These are phyloP conservation scores for Masnerella sp. DNA, from an alignment of 2,888 invertebrate genomes.

Conservation along the genomic window DNA sequence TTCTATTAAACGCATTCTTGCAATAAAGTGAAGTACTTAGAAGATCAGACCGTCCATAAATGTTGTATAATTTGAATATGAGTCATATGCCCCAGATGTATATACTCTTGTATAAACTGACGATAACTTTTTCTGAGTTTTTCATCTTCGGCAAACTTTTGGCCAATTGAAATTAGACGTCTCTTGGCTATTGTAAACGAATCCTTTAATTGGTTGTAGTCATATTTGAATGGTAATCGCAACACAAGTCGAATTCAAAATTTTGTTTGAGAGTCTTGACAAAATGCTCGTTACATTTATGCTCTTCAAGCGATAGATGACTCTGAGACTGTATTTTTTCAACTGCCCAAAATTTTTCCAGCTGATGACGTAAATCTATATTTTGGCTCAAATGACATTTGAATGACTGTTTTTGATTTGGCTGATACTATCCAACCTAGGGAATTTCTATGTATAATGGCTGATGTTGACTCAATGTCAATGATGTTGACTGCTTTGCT, in stretches of 20 bases:
- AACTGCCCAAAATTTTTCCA: background rate
- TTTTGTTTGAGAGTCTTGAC: background rate
- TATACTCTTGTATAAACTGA: conserved; percentile 2
- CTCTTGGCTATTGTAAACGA: background rate
- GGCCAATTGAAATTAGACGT: background rate
- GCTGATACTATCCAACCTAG: too few relatives aligned
- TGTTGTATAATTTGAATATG: too few relatives aligned
- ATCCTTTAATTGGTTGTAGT: background rate
- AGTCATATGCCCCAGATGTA: background rate
- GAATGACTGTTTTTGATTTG: background rate
- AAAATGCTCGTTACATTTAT: conserved; percentile 26
- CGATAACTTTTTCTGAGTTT: background rate
- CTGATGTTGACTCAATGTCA: too few relatives aligned
- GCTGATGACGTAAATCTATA: background rate
- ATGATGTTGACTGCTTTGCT: too few relatives aligned
- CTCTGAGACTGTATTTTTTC: background rate
- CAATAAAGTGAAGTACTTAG: too few relatives aligned
- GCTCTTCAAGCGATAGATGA: background rate
- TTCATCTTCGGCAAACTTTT: background rate
- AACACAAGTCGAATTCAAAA: background rate
- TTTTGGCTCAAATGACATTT: background rate
- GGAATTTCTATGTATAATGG: too few relatives aligned
- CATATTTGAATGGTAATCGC: background rate
- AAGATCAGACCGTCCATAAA: too few relatives aligned
- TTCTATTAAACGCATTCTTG: too few relatives aligned